A percentile compares a stretch with the other conserved stretches of the same genome.
These are phyloP conservation scores for Ctenopoma kingsleyae DNA, from an alignment of 2,797 vertebrate genomes.

Conservation along the genomic window DNA sequence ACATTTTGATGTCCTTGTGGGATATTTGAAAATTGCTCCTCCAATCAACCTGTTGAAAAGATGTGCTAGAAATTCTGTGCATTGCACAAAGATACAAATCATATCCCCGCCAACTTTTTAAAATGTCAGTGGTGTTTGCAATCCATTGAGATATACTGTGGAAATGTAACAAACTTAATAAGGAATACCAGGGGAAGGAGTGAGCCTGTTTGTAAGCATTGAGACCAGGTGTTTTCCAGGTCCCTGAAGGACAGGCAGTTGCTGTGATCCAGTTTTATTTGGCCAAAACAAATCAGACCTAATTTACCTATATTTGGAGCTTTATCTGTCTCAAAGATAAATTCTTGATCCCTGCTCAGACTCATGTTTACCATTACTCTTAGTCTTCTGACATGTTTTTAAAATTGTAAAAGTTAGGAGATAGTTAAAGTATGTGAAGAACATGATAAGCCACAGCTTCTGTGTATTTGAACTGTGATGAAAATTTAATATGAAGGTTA, in stretches of 20 bases:
- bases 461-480: no score
- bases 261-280: background rate
- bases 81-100: background rate
- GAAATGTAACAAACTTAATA: background rate
- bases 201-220: no score
- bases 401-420: background rate
- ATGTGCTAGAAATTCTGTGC: background rate
- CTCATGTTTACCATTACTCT: no score
- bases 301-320: background rate
- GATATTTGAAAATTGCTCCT: constrained; percentile 9
- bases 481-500: no score
- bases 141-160: background rate
- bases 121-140: background rate
- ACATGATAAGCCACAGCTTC: no score
- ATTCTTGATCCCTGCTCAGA: background rate
- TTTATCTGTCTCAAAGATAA: no score
- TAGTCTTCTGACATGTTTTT: no score
- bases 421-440: background rate
- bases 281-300: background rate
- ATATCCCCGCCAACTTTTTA: background rate
- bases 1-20: constrained; percentile 10
- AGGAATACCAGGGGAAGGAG: no score
- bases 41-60: constrained; percentile 1
- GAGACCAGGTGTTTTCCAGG: background rate
- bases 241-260: background rate